Base-by-base conservation (phyloP, 2,113 vertebrate genomes). In the Hiodon tergisus region DNA sequence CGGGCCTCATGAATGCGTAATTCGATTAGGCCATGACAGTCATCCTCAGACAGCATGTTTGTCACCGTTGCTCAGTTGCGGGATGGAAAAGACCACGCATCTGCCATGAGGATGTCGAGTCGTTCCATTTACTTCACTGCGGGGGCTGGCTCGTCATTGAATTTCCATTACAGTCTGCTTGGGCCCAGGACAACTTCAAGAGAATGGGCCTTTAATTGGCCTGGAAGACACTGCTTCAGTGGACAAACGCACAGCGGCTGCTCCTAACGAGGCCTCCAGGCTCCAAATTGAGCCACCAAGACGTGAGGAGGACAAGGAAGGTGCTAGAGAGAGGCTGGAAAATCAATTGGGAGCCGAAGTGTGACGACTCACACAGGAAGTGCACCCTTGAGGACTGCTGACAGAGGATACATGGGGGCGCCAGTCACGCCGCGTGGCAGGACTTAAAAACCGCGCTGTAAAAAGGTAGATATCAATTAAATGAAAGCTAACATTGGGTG, bases 1-100 rank as follows among this genome's bases (percentile, higher is more conserved):
- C 57, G 47, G 55, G 58, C n/a, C 14, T 72, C 62, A 62, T 52
- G n/a, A 72, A 62, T 62, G 17, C 71, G 52, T 72, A 72, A 72
- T 51, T 58, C 58, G 47, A 76, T 55, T 6, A 52, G 74, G 69
- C 74, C 68, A 16, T 16, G 57, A 59, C 69, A 61, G 74, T 50
- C 57, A 60, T 47, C 54, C 60, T 61, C 48, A 58, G 71, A 61
- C 55, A 60, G 59, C 46, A 72, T 16, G 58, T 58, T 59, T 31
- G 4, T 11, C 31, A 9, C 47, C 61, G 13, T 14, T 57, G 51
- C 73, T 52, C 61, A 47, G 73, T 58, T 73, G 31, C 48, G 46
- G 57, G 63, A 59, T 57, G 65, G 57, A 16, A 68, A 50, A 67
- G 65, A 7, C 73, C 46, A 13, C 63, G 17, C 60, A 59, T 58